These are phyloP conservation scores for Globodera ellingtonae DNA, from an alignment of 1,140 invertebrate species.

Conservation along the genomic window DNA sequence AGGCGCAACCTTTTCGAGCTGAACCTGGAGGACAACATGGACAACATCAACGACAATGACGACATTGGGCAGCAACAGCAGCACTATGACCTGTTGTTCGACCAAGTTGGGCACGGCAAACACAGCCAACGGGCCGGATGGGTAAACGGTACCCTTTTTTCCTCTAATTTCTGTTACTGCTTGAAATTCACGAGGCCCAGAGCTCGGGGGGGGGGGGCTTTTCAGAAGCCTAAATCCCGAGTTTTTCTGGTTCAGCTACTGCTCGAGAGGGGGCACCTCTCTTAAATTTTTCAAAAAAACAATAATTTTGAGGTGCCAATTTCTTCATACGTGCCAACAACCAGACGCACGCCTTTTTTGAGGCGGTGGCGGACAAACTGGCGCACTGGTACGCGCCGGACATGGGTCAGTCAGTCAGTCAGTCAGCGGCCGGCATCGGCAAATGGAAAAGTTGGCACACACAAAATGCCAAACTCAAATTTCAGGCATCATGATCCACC, in stretches of 20 bases:
- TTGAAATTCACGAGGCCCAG: too few relatives aligned
- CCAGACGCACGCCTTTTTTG: slow-evolving; percentile 60
- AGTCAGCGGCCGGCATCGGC: background rate
- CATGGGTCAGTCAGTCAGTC: slow-evolving; percentile 46
- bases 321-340: slow-evolving; percentile 64
- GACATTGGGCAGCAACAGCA: background rate
- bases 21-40: slow-evolving; percentile 50
- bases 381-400: slow-evolving; percentile 63
- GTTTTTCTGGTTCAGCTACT: too few relatives aligned
- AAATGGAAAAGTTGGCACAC: background rate
- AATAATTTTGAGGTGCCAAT: slow-evolving; percentile 55
- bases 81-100: slow-evolving; percentile 59
- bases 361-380: slow-evolving; percentile 56
- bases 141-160: slow-evolving; percentile 55
- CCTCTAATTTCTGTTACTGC: too few relatives aligned
- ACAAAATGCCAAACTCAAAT: background rate
- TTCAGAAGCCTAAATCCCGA: too few relatives aligned
- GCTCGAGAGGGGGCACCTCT: background rate
- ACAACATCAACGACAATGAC: background rate
- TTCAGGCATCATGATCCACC: slow-evolving; percentile 61
- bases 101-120: slow-evolving; percentile 59
- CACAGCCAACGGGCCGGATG: slow-evolving; percentile 61
- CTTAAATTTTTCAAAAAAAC: background rate
- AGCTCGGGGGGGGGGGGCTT: too few relatives aligned
- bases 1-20: slow-evolving; percentile 59